A percentile compares a stretch with the other conserved stretches of the same genome.
Conservation (phyloP, 2,888 invertebrate species). For the Melieria omissa region DNA sequence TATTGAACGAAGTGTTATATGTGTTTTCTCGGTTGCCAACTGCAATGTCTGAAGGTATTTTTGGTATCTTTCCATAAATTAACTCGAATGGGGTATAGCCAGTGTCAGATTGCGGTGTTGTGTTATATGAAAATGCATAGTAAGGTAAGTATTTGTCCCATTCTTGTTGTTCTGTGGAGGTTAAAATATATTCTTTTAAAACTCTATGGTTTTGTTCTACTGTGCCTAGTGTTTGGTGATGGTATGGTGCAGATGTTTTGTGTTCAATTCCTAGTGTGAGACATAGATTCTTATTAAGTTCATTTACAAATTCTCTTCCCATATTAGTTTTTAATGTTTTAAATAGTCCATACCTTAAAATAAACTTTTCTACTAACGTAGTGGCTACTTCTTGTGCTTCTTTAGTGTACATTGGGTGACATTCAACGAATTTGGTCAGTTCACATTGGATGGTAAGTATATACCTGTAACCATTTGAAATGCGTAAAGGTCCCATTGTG, state of each 20-base stretch:
- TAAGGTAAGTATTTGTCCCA: conserved; percentile 21
- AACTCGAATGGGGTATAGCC: conserved; percentile 11
- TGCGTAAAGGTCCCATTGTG: background rate
- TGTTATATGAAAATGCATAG: conserved; percentile 18
- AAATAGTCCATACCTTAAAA: conserved; percentile 22
- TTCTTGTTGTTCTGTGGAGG: conserved; percentile 16
- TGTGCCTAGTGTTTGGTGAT: conserved; percentile 24
- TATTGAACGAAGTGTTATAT: too few species aligned
- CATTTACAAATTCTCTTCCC: conserved; percentile 27
- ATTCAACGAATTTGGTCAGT: too few species aligned
- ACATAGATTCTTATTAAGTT: conserved; percentile 25
- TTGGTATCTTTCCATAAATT: conserved; percentile 10
- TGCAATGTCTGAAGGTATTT: background rate
- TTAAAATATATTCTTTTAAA: conserved; percentile 26
- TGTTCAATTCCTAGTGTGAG: conserved; percentile 14
- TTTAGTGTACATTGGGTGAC: too few species aligned
- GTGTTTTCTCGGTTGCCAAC: too few species aligned
- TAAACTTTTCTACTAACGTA: background rate
- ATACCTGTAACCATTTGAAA: background rate
- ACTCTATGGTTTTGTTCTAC: conserved; percentile 25
- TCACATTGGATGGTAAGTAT: too few species aligned
- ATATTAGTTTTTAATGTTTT: conserved; percentile 11
- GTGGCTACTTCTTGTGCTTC: too few species aligned
- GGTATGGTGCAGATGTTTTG: conserved; percentile 25
- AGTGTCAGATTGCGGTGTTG: conserved; percentile 21